Percentiles rank a stretch among this genome's conserved stretches.
phyloP scores from a whole-genome alignment of 1,140 invertebrate species.

The Euura lappo region DNA sequence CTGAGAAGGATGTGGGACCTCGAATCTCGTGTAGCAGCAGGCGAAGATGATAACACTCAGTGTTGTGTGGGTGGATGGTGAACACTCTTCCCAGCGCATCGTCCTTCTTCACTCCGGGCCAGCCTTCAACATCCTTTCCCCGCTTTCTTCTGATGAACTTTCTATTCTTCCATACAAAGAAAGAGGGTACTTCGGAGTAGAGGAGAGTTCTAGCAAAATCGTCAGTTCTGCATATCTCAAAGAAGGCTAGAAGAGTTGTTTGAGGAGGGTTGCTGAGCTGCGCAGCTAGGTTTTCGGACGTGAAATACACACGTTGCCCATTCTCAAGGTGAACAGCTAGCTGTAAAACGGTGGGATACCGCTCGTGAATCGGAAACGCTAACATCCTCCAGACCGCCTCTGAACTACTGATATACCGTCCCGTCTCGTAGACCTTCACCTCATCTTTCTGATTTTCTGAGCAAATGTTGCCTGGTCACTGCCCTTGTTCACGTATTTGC shows the following conservation, averaged over 20 bases:
- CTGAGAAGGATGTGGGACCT: conserved; percentile 50
- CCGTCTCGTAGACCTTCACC: conserved; percentile 36
- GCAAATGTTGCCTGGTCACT: conserved; percentile 37
- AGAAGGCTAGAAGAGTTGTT: conserved; percentile 48
- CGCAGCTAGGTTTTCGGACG: conserved; percentile 1
- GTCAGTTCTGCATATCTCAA: conserved; percentile 43
- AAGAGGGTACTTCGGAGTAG: conserved; percentile 47
- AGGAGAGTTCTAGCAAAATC: conserved; percentile 46
- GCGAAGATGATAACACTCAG: conserved; percentile 53
- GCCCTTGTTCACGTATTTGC: conserved; percentile 43
- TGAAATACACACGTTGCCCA: conserved; percentile 25
- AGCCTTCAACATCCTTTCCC: conserved; percentile 28
- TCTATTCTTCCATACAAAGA: conserved; percentile 45
- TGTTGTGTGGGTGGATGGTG: conserved; percentile 48
- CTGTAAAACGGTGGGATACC: conserved; percentile 49
- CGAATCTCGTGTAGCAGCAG: conserved; percentile 52
- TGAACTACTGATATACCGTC: conserved; percentile 52
- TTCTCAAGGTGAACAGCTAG: conserved; percentile 46
- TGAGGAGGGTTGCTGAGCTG: background rate
- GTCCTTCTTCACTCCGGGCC: conserved; percentile 9
- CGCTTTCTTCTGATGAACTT: conserved; percentile 26
- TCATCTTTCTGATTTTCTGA: conserved; percentile 28
- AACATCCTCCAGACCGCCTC: conserved; percentile 49
- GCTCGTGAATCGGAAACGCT: conserved; percentile 51
- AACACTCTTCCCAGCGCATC: conserved; percentile 44